Conservation (phyloP, 2,113 vertebrate species). For the Pseudorectes ferrugineus region DNA sequence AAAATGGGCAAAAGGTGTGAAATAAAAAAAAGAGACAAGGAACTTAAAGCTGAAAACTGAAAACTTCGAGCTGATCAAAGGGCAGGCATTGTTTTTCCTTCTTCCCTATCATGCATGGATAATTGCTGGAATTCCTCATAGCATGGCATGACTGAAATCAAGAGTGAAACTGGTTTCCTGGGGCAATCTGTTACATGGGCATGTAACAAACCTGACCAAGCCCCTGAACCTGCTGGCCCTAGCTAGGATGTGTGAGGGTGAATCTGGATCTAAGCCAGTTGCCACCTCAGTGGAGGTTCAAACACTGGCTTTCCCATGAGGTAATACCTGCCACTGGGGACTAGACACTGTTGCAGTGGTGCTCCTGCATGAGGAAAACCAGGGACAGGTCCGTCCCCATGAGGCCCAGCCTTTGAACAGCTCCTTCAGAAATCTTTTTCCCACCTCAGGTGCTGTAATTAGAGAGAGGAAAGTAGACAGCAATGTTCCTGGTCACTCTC, state of each 20-base stretch:
- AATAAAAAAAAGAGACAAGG: neutral
- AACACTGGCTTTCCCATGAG: neutral
- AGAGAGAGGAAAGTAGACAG: neutral
- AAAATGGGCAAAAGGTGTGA: neutral
- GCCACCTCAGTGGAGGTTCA: neutral
- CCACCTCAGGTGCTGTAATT: neutral
- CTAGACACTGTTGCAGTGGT: neutral
- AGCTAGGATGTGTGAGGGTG: neutral
- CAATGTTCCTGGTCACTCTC: neutral
- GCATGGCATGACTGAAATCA: neutral
- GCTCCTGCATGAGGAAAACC: neutral
- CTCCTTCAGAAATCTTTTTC: neutral
- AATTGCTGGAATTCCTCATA: neutral
- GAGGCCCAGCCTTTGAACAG: neutral
- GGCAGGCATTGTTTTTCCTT: accelerated
- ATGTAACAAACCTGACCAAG: neutral
- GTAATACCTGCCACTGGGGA: neutral
- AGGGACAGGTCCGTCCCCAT: neutral
- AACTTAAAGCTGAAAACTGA: neutral
- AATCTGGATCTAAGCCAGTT: neutral
- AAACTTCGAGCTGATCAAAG: neutral
- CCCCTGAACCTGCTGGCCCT: neutral
- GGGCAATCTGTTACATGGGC: neutral
- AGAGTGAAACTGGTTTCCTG: neutral
- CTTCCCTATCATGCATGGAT: neutral